phyloP scores from a whole-genome alignment of 2,113 vertebrate species.

The Dipodomys stephensi region DNA sequence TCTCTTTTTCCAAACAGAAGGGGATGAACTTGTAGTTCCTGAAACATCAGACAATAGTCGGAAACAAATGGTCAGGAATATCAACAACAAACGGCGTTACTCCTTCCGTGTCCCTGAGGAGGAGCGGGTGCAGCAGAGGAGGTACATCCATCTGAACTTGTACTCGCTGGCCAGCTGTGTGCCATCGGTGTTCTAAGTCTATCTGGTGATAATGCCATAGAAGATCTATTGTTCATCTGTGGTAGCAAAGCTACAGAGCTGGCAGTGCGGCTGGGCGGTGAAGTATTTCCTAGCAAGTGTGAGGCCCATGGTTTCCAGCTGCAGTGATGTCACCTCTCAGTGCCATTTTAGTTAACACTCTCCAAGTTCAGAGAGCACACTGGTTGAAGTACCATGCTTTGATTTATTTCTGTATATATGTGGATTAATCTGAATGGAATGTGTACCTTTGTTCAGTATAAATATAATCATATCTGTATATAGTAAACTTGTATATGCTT shows the following conservation, averaged over 20 bases:
- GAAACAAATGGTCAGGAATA: conserved; percentile 98
- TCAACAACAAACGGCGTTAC: conserved; percentile 98
- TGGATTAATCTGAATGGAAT: conserved; percentile 71
- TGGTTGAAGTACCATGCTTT: conserved; percentile 46
- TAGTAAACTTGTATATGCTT: conserved; percentile 56
- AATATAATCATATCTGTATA: conserved; percentile 59
- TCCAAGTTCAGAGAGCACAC: background rate
- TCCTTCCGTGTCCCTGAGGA: conserved; percentile 98
- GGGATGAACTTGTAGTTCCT: conserved; percentile 97
- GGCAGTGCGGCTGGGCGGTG: background rate
- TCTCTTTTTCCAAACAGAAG: conserved; percentile 88
- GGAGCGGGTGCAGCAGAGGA: conserved; percentile 97
- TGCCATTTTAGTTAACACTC: conserved; percentile 43
- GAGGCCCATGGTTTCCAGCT: background rate
- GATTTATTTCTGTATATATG: conserved; percentile 36
- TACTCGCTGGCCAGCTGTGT: conserved; percentile 61
- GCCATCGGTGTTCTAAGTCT: conserved; percentile 59
- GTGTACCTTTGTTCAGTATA: conserved; percentile 66
- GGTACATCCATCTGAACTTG: conserved; percentile 84
- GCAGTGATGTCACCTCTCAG: background rate
- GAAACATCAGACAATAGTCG: conserved; percentile 98
- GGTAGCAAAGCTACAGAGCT: conserved; percentile 21
- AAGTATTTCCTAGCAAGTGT: background rate
- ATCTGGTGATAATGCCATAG: conserved; percentile 1
- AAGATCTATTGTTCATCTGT: conserved; percentile 38